phyloP scores from a whole-genome alignment of 2,113 vertebrate genomes.

The Choloepus hoffmanni region DNA sequence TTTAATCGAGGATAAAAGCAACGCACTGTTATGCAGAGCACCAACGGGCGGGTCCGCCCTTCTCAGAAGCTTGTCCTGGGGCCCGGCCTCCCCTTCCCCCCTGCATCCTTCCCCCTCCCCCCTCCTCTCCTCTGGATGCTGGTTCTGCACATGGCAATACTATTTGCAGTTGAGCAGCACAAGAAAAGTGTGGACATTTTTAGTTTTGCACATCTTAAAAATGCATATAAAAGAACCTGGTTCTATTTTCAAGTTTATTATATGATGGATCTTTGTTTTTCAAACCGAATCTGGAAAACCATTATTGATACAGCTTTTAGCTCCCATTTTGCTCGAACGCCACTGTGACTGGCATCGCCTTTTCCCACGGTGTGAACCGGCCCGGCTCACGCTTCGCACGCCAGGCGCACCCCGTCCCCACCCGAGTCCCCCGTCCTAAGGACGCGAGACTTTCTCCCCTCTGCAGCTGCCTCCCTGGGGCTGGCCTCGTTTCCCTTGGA shows the following conservation, averaged over 20 bases:
- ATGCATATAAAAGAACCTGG: neutral
- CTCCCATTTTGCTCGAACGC: neutral
- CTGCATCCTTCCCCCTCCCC: neutral
- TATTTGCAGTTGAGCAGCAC: too few species aligned
- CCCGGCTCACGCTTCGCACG: too few species aligned
- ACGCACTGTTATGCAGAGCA: neutral
- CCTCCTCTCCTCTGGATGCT: neutral
- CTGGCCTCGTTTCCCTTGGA: neutral
- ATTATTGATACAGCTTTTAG: neutral
- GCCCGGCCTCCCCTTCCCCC: too few species aligned
- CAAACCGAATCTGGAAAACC: neutral
- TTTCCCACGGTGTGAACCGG: too few species aligned
- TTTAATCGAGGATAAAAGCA: conserved; percentile 9
- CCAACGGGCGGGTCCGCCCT: neutral
- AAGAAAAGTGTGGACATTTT: neutral
- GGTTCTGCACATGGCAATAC: too few species aligned
- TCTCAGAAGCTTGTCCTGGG: neutral
- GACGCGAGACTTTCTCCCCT: neutral
- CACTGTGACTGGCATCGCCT: neutral
- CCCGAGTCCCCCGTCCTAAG: too few species aligned
- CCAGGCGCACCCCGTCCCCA: too few species aligned
- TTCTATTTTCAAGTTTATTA: neutral
- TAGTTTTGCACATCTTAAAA: neutral
- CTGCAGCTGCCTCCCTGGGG: neutral
- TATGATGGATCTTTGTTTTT: neutral